These are phyloP conservation scores for Erebia aethiops DNA, from an alignment of 2,888 invertebrate genomes.

Conservation along the genomic window DNA sequence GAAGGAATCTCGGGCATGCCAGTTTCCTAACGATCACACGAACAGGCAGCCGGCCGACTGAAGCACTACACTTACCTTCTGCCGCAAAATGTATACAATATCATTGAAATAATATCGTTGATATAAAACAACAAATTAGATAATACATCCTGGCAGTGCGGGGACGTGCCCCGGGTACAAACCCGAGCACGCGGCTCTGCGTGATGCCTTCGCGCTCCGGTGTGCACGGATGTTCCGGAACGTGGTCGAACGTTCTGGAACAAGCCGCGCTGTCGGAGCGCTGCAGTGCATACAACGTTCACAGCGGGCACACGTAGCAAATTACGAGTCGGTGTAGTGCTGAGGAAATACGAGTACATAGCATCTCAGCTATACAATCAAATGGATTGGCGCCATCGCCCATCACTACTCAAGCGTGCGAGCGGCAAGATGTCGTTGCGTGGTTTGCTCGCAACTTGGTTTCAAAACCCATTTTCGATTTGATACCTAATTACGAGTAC, in stretches of 20 bases:
- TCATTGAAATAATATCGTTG: too few relatives aligned
- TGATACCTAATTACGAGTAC: too few relatives aligned
- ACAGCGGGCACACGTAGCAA: not conserved
- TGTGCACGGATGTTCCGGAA: not conserved
- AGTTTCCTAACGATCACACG: too few relatives aligned
- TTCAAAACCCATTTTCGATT: too few relatives aligned
- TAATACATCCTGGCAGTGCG: not conserved
- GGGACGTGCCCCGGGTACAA: not conserved
- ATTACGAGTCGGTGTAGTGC: not conserved
- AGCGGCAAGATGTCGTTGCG: too few relatives aligned
- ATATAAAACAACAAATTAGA: not conserved
- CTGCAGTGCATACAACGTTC: not conserved
- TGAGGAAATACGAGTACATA: not conserved
- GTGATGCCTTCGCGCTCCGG: not conserved
- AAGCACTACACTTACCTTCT: too few relatives aligned
- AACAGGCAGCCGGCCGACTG: too few relatives aligned
- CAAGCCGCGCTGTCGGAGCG: not conserved
- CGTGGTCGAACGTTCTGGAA: not conserved
- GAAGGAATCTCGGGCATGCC: too few relatives aligned
- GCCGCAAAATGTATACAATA: too few relatives aligned
- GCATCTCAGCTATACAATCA: not conserved
- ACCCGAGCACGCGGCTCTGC: not conserved
- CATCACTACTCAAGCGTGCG: not conserved
- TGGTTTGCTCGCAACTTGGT: not conserved
- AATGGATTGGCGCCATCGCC: not conserved